Percentiles rank a stretch among this genome's conserved stretches.
phyloP scores from a whole-genome alignment of 1,140 invertebrate species.

The Hylyphantes graminicola region DNA sequence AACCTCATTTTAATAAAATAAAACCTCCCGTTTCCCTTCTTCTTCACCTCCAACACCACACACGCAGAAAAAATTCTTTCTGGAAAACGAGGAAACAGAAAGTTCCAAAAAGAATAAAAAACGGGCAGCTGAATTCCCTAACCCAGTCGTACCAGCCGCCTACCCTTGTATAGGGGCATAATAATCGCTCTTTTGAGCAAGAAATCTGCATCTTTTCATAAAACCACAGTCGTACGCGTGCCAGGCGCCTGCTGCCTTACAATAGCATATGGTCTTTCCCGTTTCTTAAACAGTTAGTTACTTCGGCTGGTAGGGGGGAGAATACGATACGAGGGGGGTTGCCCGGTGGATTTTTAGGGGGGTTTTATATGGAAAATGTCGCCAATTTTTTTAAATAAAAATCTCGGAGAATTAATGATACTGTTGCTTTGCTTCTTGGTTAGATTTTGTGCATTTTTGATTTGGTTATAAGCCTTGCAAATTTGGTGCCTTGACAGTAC shows the following conservation, averaged over 20 bases:
- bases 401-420: no score
- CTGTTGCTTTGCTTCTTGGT: no score
- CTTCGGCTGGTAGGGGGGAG: slow-evolving; percentile 8
- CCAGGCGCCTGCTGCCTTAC: slow-evolving; percentile 13
- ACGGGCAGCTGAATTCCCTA: slow-evolving; percentile 37
- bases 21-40: slow-evolving; percentile 51
- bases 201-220: slow-evolving; percentile 52
- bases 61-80: not conserved
- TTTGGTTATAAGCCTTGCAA: no score
- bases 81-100: slow-evolving; percentile 36
- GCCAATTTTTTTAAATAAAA: no score
- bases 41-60: no score
- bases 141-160: slow-evolving; percentile 48
- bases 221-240: slow-evolving; percentile 13
- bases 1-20: slow-evolving; percentile 57
- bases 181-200: slow-evolving; percentile 47
- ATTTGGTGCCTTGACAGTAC: no score
- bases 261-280: slow-evolving; percentile 56
- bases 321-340: not conserved
- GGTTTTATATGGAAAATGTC: no score
- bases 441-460: no score
- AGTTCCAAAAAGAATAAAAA: slow-evolving; percentile 29
- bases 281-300: slow-evolving; percentile 49
- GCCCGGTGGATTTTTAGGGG: not conserved
- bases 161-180: slow-evolving; percentile 23